These are phyloP conservation scores for Tenthredo mesomela DNA, from an alignment of 2,888 invertebrate genomes.

Conservation along the genomic window DNA sequence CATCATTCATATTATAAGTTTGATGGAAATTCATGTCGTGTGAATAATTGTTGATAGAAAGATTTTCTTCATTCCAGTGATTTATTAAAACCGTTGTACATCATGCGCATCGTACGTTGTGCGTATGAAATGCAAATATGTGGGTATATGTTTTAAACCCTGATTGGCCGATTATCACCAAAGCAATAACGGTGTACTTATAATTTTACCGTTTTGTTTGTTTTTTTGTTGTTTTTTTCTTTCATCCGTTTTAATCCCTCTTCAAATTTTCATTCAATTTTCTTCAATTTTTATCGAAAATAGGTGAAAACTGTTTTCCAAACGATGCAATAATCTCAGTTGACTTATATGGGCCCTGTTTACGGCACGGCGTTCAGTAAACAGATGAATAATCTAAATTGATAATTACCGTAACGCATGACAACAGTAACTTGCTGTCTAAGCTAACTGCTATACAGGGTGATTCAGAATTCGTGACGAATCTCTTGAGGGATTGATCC, in stretches of 20 bases:
- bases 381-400: conserved; percentile 4
- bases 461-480: no score
- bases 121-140: background rate
- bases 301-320: background rate
- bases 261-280: no score
- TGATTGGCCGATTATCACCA: conserved; percentile 2
- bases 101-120: background rate
- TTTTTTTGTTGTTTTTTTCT: no score
- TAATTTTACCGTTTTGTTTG: background rate
- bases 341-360: background rate
- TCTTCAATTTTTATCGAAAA: conserved; percentile 24
- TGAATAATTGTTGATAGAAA: background rate
- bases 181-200: background rate
- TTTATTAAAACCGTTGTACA: background rate
- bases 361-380: background rate
- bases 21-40: background rate
- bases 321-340: conserved; percentile 23
- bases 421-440: background rate
- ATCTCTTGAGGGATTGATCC: no score
- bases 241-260: background rate
- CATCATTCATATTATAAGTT: background rate
- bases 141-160: background rate
- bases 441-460: conserved; percentile 7
- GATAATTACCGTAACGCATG: conserved; percentile 1
- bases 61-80: background rate